These are phyloP conservation scores for Drosophila vallismaia DNA, from an alignment of 2,888 invertebrate species.

Conservation along the genomic window DNA sequence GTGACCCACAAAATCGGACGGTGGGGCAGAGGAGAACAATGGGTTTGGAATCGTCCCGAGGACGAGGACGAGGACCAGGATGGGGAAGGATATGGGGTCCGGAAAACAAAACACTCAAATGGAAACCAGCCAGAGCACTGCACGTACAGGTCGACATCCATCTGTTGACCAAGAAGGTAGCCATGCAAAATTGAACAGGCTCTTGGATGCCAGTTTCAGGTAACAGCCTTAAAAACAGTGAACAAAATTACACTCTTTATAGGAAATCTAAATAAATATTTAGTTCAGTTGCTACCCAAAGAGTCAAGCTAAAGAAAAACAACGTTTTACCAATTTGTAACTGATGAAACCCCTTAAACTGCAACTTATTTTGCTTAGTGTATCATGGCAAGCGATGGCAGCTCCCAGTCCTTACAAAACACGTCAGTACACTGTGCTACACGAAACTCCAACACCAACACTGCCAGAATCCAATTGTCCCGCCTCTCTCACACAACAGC, in stretches of 20 bases:
- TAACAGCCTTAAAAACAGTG: slow-evolving; percentile 26
- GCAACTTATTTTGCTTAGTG: slow-evolving; percentile 3
- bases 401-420: slow-evolving; percentile 14
- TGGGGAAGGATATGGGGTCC: slow-evolving; percentile 1
- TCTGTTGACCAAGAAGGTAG: slow-evolving; percentile 45
- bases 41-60: too few relatives aligned
- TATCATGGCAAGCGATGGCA: not conserved
- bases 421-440: slow-evolving; percentile 37
- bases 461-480: slow-evolving; percentile 30
- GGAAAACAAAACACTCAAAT: slow-evolving; percentile 5
- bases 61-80: not conserved
- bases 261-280: too few relatives aligned
- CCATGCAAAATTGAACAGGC: slow-evolving; percentile 72
- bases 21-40: too few relatives aligned
- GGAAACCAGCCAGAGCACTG: slow-evolving; percentile 7
- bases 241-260: too few relatives aligned
- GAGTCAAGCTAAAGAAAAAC: too few relatives aligned
- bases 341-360: too few relatives aligned
- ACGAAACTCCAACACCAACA: slow-evolving; percentile 20
- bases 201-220: slow-evolving; percentile 62
- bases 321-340: too few relatives aligned
- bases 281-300: too few relatives aligned
- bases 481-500: too few relatives aligned
- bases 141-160: slow-evolving; percentile 23
- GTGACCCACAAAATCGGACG: slow-evolving; percentile 63